Conservation (phyloP, 2,113 vertebrate species). For the Neotoma lepida region DNA sequence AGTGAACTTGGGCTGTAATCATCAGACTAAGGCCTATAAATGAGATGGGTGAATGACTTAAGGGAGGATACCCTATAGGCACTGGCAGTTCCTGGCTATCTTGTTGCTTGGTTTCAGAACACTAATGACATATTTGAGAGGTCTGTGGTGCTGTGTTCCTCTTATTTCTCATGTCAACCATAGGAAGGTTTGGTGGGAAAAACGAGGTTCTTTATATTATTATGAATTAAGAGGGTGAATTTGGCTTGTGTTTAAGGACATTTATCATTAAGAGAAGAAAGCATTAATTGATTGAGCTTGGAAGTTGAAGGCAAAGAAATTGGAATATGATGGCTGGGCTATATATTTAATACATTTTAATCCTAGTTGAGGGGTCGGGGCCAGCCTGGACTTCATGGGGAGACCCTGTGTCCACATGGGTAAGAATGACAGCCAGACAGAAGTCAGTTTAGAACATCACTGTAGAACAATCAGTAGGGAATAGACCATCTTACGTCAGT, state of each 20-base stretch:
- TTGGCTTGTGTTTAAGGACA: not conserved
- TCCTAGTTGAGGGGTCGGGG: not conserved
- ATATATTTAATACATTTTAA: not conserved
- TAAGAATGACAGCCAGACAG: not conserved
- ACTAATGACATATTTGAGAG: not conserved
- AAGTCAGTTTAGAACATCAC: not conserved
- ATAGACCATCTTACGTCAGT: not conserved
- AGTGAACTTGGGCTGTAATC: not conserved
- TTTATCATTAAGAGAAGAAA: conserved; percentile 6
- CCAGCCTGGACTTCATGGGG: not conserved
- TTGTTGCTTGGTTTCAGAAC: not conserved
- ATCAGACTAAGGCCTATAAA: rapidly evolving
- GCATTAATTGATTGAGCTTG: not conserved
- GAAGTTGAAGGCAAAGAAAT: conserved; percentile 1
- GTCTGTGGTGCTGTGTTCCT: not conserved
- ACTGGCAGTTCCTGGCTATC: not conserved
- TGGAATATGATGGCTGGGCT: not conserved
- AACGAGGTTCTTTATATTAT: not conserved
- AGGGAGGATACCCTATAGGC: not conserved
- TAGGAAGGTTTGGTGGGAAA: not conserved
- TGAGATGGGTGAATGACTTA: not conserved
- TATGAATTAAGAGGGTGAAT: not conserved
- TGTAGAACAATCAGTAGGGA: not conserved
- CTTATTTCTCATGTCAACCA: not conserved
- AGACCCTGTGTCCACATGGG: not conserved